Evolutionary conservation across 2,888 invertebrate species (phyloP), one percentile per base, ranked within the genome.

Genomic region (Pheosia gnoma): DNA sequence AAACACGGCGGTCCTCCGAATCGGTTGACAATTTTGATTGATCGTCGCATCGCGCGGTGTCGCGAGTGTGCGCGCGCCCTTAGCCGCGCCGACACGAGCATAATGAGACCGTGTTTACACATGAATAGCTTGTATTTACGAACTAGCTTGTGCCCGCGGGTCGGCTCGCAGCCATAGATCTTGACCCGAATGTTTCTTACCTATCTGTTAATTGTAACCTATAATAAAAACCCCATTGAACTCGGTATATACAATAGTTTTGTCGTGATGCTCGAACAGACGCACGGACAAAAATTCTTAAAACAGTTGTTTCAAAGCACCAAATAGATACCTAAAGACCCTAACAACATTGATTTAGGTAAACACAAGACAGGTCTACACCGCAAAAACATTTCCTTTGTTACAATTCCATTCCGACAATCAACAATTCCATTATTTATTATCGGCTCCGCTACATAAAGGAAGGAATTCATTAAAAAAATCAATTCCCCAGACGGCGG

Each of bases 21-120:
- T 89, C 90, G 88, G 83, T 87, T 92, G 93, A 93, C 92, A 91
- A 90, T 90, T 91, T 89, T 92, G 93, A 93, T 93, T 89, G 93
- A 93, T 93, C 87, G 81, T 75, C 63, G 65, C 53, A 75, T 68
- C 79, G 60, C 73, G 57, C 57, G 45, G 56, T 41, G 55, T 57
- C 43, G 41, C 57, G 65, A 72, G 75, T 77, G 77, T 75, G 67
- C 55, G 63, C 66, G 60, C 74, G 66, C 76, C 74, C 76, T 75
- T 71, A 75, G 59, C 59, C 62, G 63, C 69, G 61, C 67, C 68
- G 74, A 68, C 70, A 72, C 72, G 63, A 75, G 55, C 39, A 77
- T 84, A 86, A 87, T 84, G 85, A 85, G 84, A 79, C 75, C 78
- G 71, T 72, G 71, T 73, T 79, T 73, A 70, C 77, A 77, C 78